phyloP scores from a whole-genome alignment of 1,140 invertebrate species.

The Muscidifurax raptorellus region DNA sequence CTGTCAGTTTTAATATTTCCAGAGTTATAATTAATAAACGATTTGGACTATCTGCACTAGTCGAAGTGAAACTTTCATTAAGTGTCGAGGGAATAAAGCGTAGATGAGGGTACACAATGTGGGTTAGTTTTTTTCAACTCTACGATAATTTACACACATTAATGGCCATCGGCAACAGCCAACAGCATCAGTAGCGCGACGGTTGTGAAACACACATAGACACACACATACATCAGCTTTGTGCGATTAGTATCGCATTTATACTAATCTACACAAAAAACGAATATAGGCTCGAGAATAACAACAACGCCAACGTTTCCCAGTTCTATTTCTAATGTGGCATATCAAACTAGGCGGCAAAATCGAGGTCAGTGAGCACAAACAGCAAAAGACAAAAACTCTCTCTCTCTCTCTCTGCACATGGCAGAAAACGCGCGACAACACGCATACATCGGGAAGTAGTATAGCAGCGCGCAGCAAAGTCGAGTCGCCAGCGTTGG shows the following conservation, averaged over 20 bases:
- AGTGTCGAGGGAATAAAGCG: no score
- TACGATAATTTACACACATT: neutral
- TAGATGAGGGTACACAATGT: no score
- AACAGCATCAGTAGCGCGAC: no score
- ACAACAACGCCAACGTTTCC: no score
- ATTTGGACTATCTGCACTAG: no score
- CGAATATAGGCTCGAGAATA: no score
- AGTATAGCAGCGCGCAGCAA: no score
- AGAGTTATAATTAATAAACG: no score
- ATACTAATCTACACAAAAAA: neutral
- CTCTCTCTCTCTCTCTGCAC: neutral
- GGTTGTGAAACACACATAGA: neutral
- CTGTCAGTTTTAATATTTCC: no score
- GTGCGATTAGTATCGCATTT: neutral
- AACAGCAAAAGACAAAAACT: neutral
- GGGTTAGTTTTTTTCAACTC: no score
- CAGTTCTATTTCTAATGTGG: neutral
- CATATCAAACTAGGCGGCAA: neutral
- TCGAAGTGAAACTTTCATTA: no score
- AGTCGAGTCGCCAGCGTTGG: neutral
- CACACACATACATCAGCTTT: neutral
- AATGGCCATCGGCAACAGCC: neutral
- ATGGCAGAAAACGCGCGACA: neutral
- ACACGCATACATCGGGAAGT: no score
- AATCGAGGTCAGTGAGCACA: neutral